Conservation (phyloP, 2,797 vertebrate species). For the Girardinus metallicus region DNA sequence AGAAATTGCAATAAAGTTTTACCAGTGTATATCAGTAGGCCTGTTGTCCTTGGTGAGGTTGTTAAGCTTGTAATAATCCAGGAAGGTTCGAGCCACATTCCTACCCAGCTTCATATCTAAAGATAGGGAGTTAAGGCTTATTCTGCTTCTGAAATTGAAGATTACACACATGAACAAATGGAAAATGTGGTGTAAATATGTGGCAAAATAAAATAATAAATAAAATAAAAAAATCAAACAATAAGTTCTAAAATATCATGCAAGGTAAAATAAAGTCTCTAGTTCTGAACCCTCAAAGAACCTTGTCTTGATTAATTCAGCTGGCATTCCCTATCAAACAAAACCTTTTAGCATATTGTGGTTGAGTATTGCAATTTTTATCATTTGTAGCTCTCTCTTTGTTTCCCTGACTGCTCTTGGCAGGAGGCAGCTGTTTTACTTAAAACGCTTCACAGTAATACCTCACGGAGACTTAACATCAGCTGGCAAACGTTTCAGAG, state of each 20-base stretch:
- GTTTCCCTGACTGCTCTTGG: not conserved
- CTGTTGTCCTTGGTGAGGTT: constrained; percentile 83
- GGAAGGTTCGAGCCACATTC: constrained; percentile 94
- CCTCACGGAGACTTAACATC: not conserved
- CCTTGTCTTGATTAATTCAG: not conserved
- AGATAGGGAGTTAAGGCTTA: constrained; percentile 76
- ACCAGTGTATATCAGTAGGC: constrained; percentile 77
- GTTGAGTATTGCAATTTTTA: constrained; percentile 9
- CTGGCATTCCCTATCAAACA: not conserved
- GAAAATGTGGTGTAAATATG: not conserved
- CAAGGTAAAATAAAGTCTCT: not conserved
- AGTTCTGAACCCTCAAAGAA: not conserved
- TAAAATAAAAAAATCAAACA: not conserved
- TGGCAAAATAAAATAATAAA: not conserved
- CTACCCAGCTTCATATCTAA: constrained; percentile 96
- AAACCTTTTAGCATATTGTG: constrained; percentile 3
- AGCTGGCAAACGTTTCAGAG: not conserved
- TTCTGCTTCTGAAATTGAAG: not conserved
- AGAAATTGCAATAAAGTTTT: constrained; percentile 6
- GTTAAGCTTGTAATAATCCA: constrained; percentile 96
- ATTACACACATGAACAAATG: not conserved
- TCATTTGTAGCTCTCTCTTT: not conserved
- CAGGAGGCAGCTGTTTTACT: constrained; percentile 11
- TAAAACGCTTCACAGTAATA: not conserved
- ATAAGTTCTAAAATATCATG: not conserved